Evolutionary conservation across 2,113 vertebrate species (phyloP), one percentile per base, ranked within the genome.

Genomic region (Chionodraco myersi): DNA sequence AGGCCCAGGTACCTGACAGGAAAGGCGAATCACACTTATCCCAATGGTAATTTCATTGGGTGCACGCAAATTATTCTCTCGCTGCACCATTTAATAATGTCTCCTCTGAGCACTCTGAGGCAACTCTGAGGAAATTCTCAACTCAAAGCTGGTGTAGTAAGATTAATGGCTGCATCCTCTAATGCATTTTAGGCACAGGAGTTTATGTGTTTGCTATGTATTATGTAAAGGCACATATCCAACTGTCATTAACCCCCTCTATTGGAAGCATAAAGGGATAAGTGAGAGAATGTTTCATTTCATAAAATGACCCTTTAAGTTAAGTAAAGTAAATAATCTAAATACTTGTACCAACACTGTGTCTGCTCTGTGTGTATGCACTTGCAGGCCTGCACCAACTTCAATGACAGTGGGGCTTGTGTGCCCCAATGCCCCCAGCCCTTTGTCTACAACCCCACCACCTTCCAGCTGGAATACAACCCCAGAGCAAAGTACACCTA

Each of bases 391-490:
- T 99, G 98, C 76, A 98, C 97, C 92, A 99, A 99, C 92, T 99
- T 99, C 93, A 99, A 99, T 73, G 98, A 99, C 91, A 99, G 98
- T 0, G 98, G 98, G 8, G 96, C 98, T 0, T 99, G 98, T 91
- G 98, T 99, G 83, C 99, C 97, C 0, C 98, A 99, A 83, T 99
- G 98, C 72, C 98, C 98, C 8, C 97, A 98, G 92, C 98, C 97
- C 9, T 98, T 98, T 11, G 96, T 99, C 36, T 99, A 99, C 94
- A 99, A 98, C 88, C 97, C 97, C 34, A 99, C 96, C 71, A 97
- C 97, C 34, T 99, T 99, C 93, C 98, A 99, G 18, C 91, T 99
- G 93, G 97, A 99, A 60, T 97, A 97, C 84, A 99, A 99, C 54
- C 96, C 97, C 45, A 95, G 96, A 3, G 97, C 97, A 69, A 99